Evolutionary conservation across 2,113 vertebrate species (phyloP), one percentile per base, ranked within the genome.

Genomic region (Madoqua kirkii): DNA sequence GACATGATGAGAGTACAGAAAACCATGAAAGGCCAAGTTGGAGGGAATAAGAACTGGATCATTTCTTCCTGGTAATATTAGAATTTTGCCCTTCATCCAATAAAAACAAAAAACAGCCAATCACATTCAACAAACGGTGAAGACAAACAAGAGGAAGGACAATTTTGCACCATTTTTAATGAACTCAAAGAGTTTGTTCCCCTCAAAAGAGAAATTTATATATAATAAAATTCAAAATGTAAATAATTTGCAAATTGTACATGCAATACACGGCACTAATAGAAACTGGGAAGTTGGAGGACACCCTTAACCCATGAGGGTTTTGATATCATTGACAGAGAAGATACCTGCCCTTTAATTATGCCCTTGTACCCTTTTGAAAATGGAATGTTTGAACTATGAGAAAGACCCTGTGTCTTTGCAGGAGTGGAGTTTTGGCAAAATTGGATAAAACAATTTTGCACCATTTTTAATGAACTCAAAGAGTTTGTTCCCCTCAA

Each of bases 371-470:
- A 88, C 13, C 23, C 27, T 43, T 91, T 74, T 83, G 48, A 90
- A 95, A 95, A 86, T 85, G 36, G 6, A 92, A 76, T 74, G 2
- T 87, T 76, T 52, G 17, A 3, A 55, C 10, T 60, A 31, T 86
- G 6, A 8, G 5, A 71, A 95, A 87, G 3, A 92, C 13, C 62
- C 88, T 25, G 4, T 82, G n/a, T 71, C 36, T 96, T 96, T 94
- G 23, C 31, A 93, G 74, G n/a, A 36, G 15, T 16, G 84, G 11
- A 92, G 1, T 10, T 94, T 14, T 88, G 45, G 48, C 67, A 91
- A 91, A 87, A n/a, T n/a, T n/a, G n/a, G n/a, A n/a, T n/a, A n/a
- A n/a, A n/a, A 74, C 10, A 52, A 74, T 17, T 95, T 87, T 96
- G 10, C 8, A 87, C 16, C 5, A 81, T 87, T 43, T 79, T 45